Evolutionary conservation across 30 jellyfish, hydroid and myxozoan genomes (phyloP), one percentile per base, ranked within the genome.

Genomic region (Turritopsis dohrnii): DNA sequence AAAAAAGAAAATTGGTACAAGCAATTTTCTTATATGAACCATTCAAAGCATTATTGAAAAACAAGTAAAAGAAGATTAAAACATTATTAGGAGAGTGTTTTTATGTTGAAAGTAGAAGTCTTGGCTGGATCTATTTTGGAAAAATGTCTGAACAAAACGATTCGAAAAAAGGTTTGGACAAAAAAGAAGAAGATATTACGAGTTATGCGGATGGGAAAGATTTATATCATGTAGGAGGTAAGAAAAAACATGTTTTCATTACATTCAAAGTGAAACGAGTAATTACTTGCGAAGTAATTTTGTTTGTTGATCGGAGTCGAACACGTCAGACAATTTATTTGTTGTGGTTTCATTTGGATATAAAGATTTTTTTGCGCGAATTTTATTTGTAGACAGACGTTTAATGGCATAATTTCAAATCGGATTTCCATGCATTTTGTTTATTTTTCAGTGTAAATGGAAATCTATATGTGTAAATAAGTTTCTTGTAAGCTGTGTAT

Each of bases 181-280:
- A 94, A 76, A 89, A 89, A 71, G 99, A 96, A n/a, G 99, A 94
- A 53, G 96, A 85, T 71, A 76, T 94, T 28, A 94, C 96, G 29
- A 79, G 76, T 53, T 89, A 80, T 71, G 82, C 83, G 29, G 96
- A 86, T 69, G 91, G 95, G 7, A 86, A 88, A 22, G 83, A 77
- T 21, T 74, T 83, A 71, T 94, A 94, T 81, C 89, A 88, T 5
- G 89, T 96, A 4, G 96, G 96, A 17, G 99, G 99, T 94, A 81
- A 71, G 89, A 79, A 28, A 24, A 74, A 53, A 21, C 20, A 26
- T n/a, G 22, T 52, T 16, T 76, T n/a, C 41, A 28, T 52, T 54
- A 13, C n/a, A 41, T 27, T 23, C 27, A n/a, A 20, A 20, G 28
- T 76, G 29, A 27, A 18, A 22, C 5, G 0, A 23, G 18, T 27